These are phyloP conservation scores for Hippocampus zosterae DNA, from an alignment of 2,113 vertebrate genomes.

Conservation along the genomic window DNA sequence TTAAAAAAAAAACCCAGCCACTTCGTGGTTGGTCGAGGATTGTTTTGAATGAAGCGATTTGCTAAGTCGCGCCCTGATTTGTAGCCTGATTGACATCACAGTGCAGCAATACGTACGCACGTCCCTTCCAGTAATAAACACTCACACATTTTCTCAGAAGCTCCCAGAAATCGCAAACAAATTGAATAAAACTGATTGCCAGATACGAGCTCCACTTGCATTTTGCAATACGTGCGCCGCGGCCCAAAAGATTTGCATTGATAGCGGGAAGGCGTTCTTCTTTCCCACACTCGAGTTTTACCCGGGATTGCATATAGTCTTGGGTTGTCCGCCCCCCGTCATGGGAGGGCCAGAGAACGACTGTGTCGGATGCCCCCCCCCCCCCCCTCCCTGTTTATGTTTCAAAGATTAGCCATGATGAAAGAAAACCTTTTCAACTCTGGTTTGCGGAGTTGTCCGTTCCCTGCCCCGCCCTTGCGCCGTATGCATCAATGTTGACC, in stretches of 20 bases:
- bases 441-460: conserved; percentile 62
- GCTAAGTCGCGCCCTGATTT: conserved; percentile 38
- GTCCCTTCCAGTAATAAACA: conserved; percentile 16
- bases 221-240: background rate
- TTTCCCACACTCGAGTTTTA: conserved; percentile 36
- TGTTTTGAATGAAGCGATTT: conserved; percentile 48
- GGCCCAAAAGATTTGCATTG: conserved; percentile 35
- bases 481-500: conserved; percentile 14
- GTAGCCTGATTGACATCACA: conserved; percentile 27
- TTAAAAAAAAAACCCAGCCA: conserved; percentile 24
- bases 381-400: conserved; percentile 68
- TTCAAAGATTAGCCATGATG: conserved; percentile 77
- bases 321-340: conserved; percentile 45
- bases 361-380: conserved; percentile 59
- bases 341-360: conserved; percentile 56
- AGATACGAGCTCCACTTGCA: background rate
- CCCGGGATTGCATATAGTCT: background rate
- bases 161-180: background rate
- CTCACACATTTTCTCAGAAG: conserved; percentile 20
- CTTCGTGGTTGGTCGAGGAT: conserved; percentile 32
- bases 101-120: conserved; percentile 34
- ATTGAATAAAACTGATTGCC: conserved; percentile 30
- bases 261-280: conserved; percentile 34
- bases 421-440: conserved; percentile 78
- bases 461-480: conserved; percentile 59